Percentiles rank a stretch among this genome's conserved stretches.
phyloP scores from a whole-genome alignment of 2,113 vertebrate species.

The Chauna torquata region DNA sequence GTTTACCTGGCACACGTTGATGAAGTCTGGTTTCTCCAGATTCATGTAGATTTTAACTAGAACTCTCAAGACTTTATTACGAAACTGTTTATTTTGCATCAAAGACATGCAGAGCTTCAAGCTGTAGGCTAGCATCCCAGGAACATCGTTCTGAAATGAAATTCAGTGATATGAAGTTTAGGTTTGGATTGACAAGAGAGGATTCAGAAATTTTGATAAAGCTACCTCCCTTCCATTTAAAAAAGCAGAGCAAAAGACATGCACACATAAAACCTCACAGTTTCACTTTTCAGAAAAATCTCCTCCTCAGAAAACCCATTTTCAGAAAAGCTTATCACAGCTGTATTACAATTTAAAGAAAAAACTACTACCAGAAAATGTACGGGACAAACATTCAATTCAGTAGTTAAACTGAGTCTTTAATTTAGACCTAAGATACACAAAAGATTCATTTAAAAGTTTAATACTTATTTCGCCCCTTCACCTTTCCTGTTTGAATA shows the following conservation, averaged over 20 bases:
- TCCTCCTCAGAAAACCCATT: neutral
- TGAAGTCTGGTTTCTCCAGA: conserved; percentile 97
- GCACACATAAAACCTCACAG: neutral
- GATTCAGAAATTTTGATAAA: neutral
- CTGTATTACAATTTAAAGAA: neutral
- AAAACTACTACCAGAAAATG: neutral
- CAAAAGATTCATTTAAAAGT: neutral
- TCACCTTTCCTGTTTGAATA: neutral
- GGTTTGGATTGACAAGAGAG: neutral
- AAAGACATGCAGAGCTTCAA: conserved; percentile 99
- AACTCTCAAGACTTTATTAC: conserved; percentile 94
- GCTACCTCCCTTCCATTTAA: neutral
- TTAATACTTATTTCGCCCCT: neutral
- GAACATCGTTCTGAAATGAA: conserved; percentile 89
- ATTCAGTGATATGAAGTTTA: neutral
- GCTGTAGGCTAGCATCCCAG: conserved; percentile 97
- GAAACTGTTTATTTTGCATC: conserved; percentile 99
- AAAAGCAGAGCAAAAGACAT: neutral
- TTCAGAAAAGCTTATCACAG: neutral
- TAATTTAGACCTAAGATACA: neutral
- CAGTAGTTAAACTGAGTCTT: neutral
- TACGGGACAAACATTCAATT: neutral
- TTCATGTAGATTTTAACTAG: conserved; percentile 99
- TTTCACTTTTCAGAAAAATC: neutral
- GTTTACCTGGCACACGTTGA: conserved; percentile 97